Evolutionary conservation across 2,797 vertebrate species (phyloP), one percentile per base, ranked within the genome.

Genomic region (Sebastiscus albofasciatus): DNA sequence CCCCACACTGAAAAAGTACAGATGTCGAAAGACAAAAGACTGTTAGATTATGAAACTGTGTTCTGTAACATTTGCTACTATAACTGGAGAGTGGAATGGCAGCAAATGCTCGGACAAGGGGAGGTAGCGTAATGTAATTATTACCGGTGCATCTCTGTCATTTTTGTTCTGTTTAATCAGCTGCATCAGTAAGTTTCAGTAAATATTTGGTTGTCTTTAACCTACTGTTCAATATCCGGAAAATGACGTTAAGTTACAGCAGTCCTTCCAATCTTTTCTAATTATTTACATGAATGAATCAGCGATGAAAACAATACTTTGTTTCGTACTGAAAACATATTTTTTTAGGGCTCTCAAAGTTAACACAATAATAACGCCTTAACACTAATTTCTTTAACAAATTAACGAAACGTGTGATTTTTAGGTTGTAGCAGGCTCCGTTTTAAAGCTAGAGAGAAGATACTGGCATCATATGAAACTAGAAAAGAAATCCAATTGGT

Each of bases 1-100:
- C 95, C 4, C 96, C 97, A 66, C 96, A 96, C 97, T 98, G 75
- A 13, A 70, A 89, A 72, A 39, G 22, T 8, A 56, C 6, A 79
- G 8, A 83, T 22, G 14, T 75, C 0, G 1, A 26, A 67, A 82
- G 42, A 46, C 7, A 2, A 29, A 60, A 83, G 42, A 46, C 7
- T 46, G 61, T 72, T 67, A 61, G 6, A 49, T 79, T 18, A 49
- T 72, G 12, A 49, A 75, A 72, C 26, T 5, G 10, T 18, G 29
- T n/a, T 34, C 22, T 16, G n/a, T 9, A 34, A 56, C 39, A 24
- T 64, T 26, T 64, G 29, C 10, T 56, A 0, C 65, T n/a, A 6
- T 22, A 67, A 59, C 13, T 39, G 10, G 26, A 65, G 27, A 34
- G 27, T 20, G 20, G 8, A 34, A 52, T 54, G 29, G 11, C 56